Evolutionary conservation across 53 echinoderm and acorn worm species (phyloP).

Genomic region (Hippasteria phrygiana): DNA sequence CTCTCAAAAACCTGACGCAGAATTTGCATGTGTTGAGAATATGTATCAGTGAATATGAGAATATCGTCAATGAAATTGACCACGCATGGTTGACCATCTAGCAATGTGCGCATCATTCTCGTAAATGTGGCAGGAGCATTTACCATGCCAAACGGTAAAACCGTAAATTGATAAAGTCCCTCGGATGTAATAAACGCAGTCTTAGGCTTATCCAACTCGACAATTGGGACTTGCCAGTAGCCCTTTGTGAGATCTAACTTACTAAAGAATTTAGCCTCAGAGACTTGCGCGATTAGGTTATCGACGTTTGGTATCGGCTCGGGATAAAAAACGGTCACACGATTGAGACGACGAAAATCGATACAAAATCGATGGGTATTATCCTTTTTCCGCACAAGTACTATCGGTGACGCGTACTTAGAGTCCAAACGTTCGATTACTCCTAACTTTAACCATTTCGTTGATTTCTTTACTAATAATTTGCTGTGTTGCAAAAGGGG

Average conservation of each 20-base stretch:
- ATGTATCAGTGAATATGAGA: constrained; percentile 39
- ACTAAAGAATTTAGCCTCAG: constrained; percentile 15
- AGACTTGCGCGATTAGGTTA: constrained; percentile 27
- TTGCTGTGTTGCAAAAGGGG: constrained; percentile 41
- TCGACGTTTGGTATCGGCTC: constrained; percentile 32
- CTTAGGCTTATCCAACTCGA: neutral
- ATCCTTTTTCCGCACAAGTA: constrained; percentile 35
- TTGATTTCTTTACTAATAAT: constrained; percentile 40
- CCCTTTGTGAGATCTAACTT: constrained; percentile 43
- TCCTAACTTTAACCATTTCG: constrained; percentile 41
- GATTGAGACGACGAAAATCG: constrained; percentile 39
- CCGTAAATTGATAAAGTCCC: constrained; percentile 52
- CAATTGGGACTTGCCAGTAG: constrained; percentile 53
- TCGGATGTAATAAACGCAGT: constrained; percentile 57
- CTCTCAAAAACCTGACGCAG: constrained; percentile 23
- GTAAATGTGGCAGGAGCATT: constrained; percentile 64
- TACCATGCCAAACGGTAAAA: constrained; percentile 63
- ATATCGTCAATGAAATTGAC: no score
- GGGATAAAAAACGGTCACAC: constrained; percentile 36
- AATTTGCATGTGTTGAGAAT: constrained; percentile 15
- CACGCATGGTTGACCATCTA: constrained; percentile 14
- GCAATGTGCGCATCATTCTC: constrained; percentile 54
- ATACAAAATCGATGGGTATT: constrained; percentile 32
- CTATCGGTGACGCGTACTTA: constrained; percentile 48
- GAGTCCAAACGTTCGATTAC: constrained; percentile 41